Percentiles rank a stretch among this genome's conserved stretches.
phyloP scores from a whole-genome alignment of 2,113 vertebrate species.

The Dromas ardeola region DNA sequence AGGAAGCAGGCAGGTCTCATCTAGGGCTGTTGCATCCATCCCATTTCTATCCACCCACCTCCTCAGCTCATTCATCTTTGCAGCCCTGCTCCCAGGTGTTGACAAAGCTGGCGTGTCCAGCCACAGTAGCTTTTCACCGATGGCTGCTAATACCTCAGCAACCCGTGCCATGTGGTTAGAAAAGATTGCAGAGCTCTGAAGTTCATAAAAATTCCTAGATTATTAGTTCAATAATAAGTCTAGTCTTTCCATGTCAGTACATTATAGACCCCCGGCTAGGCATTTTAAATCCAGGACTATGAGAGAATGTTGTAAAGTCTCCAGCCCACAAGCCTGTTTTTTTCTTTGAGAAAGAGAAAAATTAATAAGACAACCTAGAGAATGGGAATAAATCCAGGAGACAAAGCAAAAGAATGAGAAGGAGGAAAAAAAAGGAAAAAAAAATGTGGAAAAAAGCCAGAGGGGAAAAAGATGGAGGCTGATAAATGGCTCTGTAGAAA shows the following conservation, averaged over 20 bases:
- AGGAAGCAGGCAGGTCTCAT: neutral
- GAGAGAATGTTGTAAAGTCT: constrained; percentile 41
- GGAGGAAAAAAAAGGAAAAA: neutral
- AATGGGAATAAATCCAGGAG: constrained; percentile 35
- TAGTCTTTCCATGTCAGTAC: constrained; percentile 6
- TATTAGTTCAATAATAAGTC: constrained; percentile 43
- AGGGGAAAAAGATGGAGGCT: neutral
- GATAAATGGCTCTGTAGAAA: constrained; percentile 20
- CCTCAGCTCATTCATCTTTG: neutral
- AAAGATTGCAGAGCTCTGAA: constrained; percentile 14
- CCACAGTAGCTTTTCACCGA: neutral
- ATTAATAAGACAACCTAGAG: constrained; percentile 41
- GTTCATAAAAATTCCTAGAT: constrained; percentile 44
- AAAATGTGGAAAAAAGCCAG: constrained; percentile 6
- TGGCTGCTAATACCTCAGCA: neutral
- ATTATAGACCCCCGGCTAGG: neutral
- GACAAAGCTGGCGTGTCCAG: neutral
- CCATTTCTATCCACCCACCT: neutral
- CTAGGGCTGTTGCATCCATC: neutral
- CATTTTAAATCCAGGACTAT: neutral
- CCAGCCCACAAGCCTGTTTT: neutral
- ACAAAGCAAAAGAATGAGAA: neutral
- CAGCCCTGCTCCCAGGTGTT: neutral
- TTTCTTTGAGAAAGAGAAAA: constrained; percentile 30
- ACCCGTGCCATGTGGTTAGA: neutral